Base-by-base conservation (phyloP, 2,888 invertebrate genomes). In the Coleophora deauratella region DNA sequence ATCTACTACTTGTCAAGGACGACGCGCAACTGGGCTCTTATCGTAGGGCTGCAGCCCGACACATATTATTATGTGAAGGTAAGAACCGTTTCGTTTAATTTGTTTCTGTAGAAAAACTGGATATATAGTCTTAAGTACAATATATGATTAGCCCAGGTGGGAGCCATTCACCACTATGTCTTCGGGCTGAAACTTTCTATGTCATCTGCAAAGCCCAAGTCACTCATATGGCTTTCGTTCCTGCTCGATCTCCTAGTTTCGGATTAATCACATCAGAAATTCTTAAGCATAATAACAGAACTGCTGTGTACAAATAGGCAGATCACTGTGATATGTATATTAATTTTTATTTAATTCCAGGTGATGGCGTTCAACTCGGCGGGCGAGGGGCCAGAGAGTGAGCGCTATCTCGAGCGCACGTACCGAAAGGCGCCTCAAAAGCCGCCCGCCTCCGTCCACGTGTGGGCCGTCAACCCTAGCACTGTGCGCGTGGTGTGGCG, bases 291-390 rank as follows among this genome's bases (percentile, higher is more conserved):
- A n/a, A n/a, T n/a, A n/a, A n/a, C n/a, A n/a, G n/a, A n/a, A n/a
- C n/a, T n/a, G n/a, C n/a, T n/a, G n/a, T n/a, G n/a, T n/a, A n/a
- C n/a, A n/a, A n/a, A n/a, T n/a, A n/a, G n/a, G n/a, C n/a, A n/a
- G n/a, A n/a, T n/a, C n/a, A n/a, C n/a, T n/a, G n/a, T n/a, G n/a
- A n/a, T n/a, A n/a, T n/a, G n/a, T n/a, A n/a, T n/a, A n/a, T n/a
- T n/a, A n/a, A n/a, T n/a, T n/a, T n/a, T n/a, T n/a, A n/a, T n/a
- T 6, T 21, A 21, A 21, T 51, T 49, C 8, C 41, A 85, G 85
- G 85, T 95, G 1, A 97, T 98, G 96, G 97, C 96, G 0, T 98
- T 95, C 64, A 98, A 98, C 82, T 91, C 94, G 0, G 98, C 98
- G 3, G 98, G 98, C 1, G 97, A 97, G 73, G 98, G 98, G 3